Percentiles rank a stretch among this genome's conserved stretches.
Evolutionary conservation across 2,888 invertebrate species (phyloP).

Genomic region (Cerastoderma edule): DNA sequence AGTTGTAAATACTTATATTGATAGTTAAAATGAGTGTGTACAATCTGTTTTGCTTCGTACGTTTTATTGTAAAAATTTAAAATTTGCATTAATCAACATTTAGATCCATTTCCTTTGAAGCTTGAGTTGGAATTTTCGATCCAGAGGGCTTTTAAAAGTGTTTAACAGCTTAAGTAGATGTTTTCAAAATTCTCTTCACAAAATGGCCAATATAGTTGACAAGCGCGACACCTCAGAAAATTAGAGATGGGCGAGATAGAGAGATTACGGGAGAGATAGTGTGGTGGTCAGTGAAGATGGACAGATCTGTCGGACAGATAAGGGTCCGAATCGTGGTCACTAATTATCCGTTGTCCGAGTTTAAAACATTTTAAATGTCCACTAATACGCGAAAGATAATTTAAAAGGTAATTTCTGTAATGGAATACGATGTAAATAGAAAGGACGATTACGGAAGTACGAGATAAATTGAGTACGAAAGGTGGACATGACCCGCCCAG

Average conservation of each 20-base stretch:
- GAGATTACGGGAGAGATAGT: constrained; percentile 45
- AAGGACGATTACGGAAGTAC: constrained; percentile 7
- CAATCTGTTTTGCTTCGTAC: not conserved
- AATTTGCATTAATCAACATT: not conserved
- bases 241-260: constrained; percentile 49
- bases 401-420: constrained; percentile 22
- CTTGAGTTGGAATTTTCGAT: not conserved
- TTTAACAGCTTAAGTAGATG: constrained; percentile 40
- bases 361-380: constrained; percentile 33
- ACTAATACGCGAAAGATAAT: constrained; percentile 24
- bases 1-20: not conserved
- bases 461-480: constrained; percentile 26
- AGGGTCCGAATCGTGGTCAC: constrained; percentile 6
- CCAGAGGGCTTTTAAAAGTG: too few relatives aligned
- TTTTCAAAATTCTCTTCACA: constrained; percentile 34
- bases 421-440: constrained; percentile 23
- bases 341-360: constrained; percentile 49
- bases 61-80: not conserved
- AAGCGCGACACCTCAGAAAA: constrained; percentile 43
- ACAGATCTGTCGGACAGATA: constrained; percentile 38
- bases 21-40: not conserved
- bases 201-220: constrained; percentile 46
- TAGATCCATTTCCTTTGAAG: not conserved
- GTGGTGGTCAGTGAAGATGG: constrained; percentile 37
- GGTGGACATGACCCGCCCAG: constrained; percentile 11